Percentiles rank a stretch among this genome's conserved stretches.
Evolutionary conservation across 2,888 invertebrate species (phyloP).

Genomic region (Archaeoteleia sp.): DNA sequence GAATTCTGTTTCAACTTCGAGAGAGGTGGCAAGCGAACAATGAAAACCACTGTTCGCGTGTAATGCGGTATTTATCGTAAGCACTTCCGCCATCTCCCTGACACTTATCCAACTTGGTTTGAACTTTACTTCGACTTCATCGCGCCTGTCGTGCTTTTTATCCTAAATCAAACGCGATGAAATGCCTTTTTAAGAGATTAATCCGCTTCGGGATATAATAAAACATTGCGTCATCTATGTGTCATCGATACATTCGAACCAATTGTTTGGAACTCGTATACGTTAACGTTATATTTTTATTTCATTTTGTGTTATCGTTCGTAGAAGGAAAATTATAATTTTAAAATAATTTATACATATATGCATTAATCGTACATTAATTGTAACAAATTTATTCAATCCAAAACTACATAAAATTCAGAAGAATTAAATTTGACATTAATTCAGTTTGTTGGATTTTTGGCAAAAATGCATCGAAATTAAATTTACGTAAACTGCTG

Average conservation of each 20-base stretch:
- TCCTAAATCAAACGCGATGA: slow-evolving; percentile 10
- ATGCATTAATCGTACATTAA: too few relatives aligned
- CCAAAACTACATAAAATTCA: too few relatives aligned
- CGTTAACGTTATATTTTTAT: neutral
- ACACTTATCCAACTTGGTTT: slow-evolving; percentile 29
- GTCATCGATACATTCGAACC: too few relatives aligned
- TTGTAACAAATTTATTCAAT: too few relatives aligned
- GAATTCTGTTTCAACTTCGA: slow-evolving; percentile 8
- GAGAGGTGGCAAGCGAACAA: slow-evolving; percentile 18
- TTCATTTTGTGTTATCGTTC: too few relatives aligned
- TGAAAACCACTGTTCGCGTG: slow-evolving; percentile 29
- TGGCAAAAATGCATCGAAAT: too few relatives aligned
- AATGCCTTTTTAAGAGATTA: slow-evolving; percentile 1
- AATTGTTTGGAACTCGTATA: neutral
- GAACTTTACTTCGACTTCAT: slow-evolving; percentile 21
- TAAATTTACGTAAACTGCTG: too few relatives aligned
- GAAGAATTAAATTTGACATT: too few relatives aligned
- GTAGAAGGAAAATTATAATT: too few relatives aligned
- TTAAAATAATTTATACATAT: too few relatives aligned
- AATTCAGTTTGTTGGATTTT: too few relatives aligned
- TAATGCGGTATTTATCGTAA: slow-evolving; percentile 35
- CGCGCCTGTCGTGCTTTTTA: slow-evolving; percentile 10
- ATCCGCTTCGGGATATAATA: neutral
- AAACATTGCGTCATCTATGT: too few relatives aligned
- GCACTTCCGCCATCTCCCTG: slow-evolving; percentile 34